A percentile compares a stretch with the other conserved stretches of the same genome.
phyloP scores from a whole-genome alignment of 53 echinoderm and acorn worm species.

The Glandiceps talaboti region DNA sequence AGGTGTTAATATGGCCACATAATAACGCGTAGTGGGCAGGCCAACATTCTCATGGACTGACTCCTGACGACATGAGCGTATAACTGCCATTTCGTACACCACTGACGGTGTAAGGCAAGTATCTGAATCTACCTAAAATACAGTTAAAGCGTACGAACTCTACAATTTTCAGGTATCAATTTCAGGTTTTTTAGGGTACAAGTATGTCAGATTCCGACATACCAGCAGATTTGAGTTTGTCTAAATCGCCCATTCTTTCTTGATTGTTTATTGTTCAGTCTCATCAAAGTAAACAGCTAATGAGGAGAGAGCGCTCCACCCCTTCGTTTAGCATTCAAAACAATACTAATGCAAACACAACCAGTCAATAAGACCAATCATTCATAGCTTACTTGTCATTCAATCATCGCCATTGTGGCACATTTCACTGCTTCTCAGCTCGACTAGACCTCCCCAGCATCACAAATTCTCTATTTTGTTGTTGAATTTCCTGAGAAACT shows the following conservation, averaged over 20 bases:
- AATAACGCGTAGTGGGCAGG: neutral
- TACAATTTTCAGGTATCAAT: too few species aligned
- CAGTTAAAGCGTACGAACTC: too few species aligned
- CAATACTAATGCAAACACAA: neutral
- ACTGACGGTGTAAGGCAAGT: too few species aligned
- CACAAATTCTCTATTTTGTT: too few species aligned
- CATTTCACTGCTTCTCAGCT: neutral
- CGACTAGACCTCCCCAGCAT: neutral
- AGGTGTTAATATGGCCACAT: neutral
- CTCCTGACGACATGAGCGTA: too few species aligned
- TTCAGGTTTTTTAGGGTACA: too few species aligned
- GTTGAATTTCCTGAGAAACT: too few species aligned
- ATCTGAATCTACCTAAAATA: too few species aligned
- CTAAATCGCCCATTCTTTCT: neutral
- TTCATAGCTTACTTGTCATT: neutral
- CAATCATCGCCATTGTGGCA: neutral
- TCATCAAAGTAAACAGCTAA: neutral
- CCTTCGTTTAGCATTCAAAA: neutral
- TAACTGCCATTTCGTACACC: too few species aligned
- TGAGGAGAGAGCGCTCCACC: neutral
- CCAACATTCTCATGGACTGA: neutral
- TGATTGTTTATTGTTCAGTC: neutral
- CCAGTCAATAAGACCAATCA: neutral
- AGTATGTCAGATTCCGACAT: too few species aligned
- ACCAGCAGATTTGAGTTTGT: neutral